These are phyloP conservation scores for Boloria euphrosyne DNA, from an alignment of 2,888 invertebrate genomes.

Conservation along the genomic window DNA sequence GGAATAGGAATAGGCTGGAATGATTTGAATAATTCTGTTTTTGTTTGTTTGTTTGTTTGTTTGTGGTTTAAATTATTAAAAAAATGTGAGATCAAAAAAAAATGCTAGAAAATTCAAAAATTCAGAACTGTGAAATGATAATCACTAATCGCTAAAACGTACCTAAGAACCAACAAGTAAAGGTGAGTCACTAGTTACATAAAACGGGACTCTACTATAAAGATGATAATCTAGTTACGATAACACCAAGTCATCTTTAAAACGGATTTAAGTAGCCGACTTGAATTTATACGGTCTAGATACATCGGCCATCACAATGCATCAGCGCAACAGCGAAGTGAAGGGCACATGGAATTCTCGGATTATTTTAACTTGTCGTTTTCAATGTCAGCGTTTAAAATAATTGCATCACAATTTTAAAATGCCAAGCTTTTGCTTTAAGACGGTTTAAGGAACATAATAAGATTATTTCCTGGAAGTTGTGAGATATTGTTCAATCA, in stretches of 20 bases:
- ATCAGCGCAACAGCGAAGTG: constrained; percentile 72
- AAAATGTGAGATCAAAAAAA: no score
- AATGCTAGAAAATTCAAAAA: no score
- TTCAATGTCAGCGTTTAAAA: constrained; percentile 82
- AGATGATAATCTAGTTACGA: neutral
- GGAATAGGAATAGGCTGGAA: no score
- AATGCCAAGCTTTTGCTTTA: constrained; percentile 78
- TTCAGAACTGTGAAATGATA: no score
- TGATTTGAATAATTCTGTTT: no score
- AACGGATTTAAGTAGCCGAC: constrained; percentile 58
- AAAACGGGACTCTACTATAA: neutral
- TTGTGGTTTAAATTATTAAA: no score
- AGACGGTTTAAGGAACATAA: constrained; percentile 72
- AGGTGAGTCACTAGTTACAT: no score
- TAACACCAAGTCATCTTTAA: constrained; percentile 49
- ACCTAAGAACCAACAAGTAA: no score
- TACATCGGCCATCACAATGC: constrained; percentile 78
- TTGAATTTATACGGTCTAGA: constrained; percentile 72
- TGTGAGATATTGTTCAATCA: constrained; percentile 35
- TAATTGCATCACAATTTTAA: constrained; percentile 82
- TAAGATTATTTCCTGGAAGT: constrained; percentile 78
- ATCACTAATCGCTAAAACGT: no score
- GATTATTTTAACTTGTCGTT: constrained; percentile 81
- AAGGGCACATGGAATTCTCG: constrained; percentile 79
- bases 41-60: no score